Base-by-base conservation (phyloP, 2,797 vertebrate species). In the Erethizon dorsatum region DNA sequence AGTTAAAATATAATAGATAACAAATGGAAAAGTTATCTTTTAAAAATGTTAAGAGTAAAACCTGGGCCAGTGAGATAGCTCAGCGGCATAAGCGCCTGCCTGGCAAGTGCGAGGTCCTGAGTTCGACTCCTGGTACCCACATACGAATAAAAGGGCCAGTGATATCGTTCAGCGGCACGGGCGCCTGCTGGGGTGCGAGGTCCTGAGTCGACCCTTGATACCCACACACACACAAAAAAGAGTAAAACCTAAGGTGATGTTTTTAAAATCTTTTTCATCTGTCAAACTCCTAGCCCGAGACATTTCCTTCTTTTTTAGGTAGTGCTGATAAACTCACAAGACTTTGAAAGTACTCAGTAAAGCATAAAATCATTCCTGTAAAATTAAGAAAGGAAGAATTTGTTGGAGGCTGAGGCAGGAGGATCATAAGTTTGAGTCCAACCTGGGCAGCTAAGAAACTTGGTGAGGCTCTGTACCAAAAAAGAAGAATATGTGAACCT, bases 1-100 rank as follows among this genome's bases (percentile, higher is more conserved):
- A 45, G 14, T 61, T 95, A 92, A 93, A 91, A 67, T 69, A 71
- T 24, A 79, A 89, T 92, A 56, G 9, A 2, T 41, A 93, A 63
- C 52, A 92, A 94, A 83, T 52, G 50, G n/a, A 90, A 95, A 79
- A 33, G 7, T 61, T 84, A 45, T 33, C 45, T 75, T 93, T 82
- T 54, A 77, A 82, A 45, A 80, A 67, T 88, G 47, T 56, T 89
- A 79, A 92, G 47, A 91, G 82, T 90, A 80, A 95, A 94, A 93
- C 83, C 33, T 90, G 37, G 37, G 37, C 37, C 37, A 41, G 37
- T 41, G 37, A 41, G 37, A 41, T 41, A 41, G 37, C 37, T 41
- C 37, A 41, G 37, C 37, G 37, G 37, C 37, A 41, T 41, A 41
- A 41, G 37, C 37, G 37, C 37, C 37, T 41, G 37, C 37, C 37